These are phyloP conservation scores for Austrofundulus limnaeus DNA, from an alignment of 2,113 vertebrate species.

Conservation along the genomic window DNA sequence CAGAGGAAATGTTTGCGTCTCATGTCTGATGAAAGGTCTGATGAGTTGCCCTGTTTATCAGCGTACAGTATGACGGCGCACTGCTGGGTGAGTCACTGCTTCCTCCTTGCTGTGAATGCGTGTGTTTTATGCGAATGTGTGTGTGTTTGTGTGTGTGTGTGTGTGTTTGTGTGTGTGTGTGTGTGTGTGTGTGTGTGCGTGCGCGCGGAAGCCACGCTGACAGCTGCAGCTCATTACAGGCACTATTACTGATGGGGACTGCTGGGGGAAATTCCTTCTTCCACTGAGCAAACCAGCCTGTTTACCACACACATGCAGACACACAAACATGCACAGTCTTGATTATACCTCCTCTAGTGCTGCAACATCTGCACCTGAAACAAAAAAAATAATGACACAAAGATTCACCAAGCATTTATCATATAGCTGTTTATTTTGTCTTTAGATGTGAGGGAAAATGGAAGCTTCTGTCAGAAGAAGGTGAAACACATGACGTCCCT, in stretches of 20 bases:
- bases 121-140: conserved; percentile 46
- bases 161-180: conserved; percentile 41
- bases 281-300: conserved; percentile 72
- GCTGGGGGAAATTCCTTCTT: conserved; percentile 77
- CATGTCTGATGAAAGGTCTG: conserved; percentile 58
- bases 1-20: conserved; percentile 60
- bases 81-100: conserved; percentile 77
- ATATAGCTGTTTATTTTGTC: no score
- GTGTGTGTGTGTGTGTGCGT: conserved; percentile 54
- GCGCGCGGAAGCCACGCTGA: conserved; percentile 73
- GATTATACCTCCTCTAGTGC: conserved; percentile 85
- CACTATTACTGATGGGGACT: conserved; percentile 78
- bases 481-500: conserved; percentile 14
- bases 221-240: conserved; percentile 80
- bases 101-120: conserved; percentile 51
- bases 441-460: conserved; percentile 58
- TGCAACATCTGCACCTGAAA: conserved; percentile 85
- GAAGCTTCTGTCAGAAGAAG: conserved; percentile 15
- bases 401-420: conserved; percentile 77
- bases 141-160: conserved; percentile 53
- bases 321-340: conserved; percentile 36
- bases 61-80: conserved; percentile 71
- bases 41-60: conserved; percentile 70
- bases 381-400: conserved; percentile 77
- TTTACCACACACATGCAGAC: conserved; percentile 59